Conservation (phyloP, 1,140 invertebrate genomes). For the Bicyclus anynana region DNA sequence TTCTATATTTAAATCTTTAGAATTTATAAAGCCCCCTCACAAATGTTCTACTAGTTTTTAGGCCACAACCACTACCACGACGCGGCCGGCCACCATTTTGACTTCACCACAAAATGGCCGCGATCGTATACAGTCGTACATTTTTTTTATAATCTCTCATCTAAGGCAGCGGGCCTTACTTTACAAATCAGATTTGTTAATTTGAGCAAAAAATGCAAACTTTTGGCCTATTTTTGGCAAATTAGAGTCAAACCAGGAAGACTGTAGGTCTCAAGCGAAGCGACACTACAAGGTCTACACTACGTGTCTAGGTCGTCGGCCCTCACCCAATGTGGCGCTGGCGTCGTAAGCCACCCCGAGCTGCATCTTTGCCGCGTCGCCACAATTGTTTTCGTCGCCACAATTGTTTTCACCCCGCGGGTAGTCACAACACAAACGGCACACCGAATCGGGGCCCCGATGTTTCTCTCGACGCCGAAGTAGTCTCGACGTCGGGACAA, state of each 20-base stretch:
- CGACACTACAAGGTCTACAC: conserved; percentile 66
- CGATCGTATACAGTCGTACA: not conserved
- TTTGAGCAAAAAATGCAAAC: conserved; percentile 57
- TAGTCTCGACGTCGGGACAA: conserved; percentile 36
- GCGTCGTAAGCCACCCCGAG: not conserved
- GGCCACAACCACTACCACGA: not conserved
- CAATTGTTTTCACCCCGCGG: not conserved
- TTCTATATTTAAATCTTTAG: not conserved
- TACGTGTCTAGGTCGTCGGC: conserved; percentile 57
- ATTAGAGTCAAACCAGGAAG: conserved; percentile 55
- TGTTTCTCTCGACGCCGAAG: conserved; percentile 42
- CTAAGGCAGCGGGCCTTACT: conserved; percentile 22
- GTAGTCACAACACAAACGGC: not conserved
- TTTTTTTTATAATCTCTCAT: not conserved
- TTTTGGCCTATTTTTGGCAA: conserved; percentile 69
- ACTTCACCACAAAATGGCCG: conserved; percentile 15
- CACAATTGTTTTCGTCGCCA: no score
- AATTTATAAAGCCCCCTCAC: not conserved
- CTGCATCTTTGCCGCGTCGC: not conserved
- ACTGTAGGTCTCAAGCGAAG: conserved; percentile 68
- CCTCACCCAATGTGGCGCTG: not conserved
- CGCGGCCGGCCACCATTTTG: conserved; percentile 22
- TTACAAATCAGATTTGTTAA: conserved; percentile 22
- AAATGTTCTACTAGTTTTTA: not conserved
- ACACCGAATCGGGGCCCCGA: conserved; percentile 13